Conservation (phyloP, 2,113 vertebrate genomes). For the Cyprinodon brontotheroides region DNA sequence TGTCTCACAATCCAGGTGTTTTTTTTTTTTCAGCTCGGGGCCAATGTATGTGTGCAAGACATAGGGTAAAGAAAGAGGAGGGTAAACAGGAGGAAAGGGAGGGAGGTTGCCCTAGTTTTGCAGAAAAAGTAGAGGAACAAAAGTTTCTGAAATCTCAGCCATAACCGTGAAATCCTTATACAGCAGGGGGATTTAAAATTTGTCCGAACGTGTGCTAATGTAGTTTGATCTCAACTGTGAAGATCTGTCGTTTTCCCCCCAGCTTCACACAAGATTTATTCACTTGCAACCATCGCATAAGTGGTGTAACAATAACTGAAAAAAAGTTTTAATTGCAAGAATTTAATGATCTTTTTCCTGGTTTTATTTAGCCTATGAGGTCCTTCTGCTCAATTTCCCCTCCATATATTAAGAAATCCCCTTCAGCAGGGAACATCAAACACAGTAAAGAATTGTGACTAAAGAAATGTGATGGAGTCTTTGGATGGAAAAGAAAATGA, state of each 20-base stretch:
- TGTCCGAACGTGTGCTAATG: neutral
- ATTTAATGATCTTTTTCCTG: slow-evolving; percentile 48
- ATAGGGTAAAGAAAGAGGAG: neutral
- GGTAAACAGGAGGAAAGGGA: slow-evolving; percentile 6
- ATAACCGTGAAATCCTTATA: slow-evolving; percentile 55
- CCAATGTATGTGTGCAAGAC: slow-evolving; percentile 51
- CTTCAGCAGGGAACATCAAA: slow-evolving; percentile 58
- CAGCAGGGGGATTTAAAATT: slow-evolving; percentile 10
- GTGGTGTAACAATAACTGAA: slow-evolving; percentile 44
- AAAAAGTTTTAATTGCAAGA: slow-evolving; percentile 28
- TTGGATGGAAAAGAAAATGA: slow-evolving; percentile 44
- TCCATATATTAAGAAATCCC: slow-evolving; percentile 41
- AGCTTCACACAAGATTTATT: slow-evolving; percentile 19
- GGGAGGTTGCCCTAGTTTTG: slow-evolving; percentile 67
- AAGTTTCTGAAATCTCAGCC: slow-evolving; percentile 60
- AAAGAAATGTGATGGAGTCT: slow-evolving; percentile 35
- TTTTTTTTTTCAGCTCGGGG: slow-evolving; percentile 64
- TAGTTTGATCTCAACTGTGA: slow-evolving; percentile 45
- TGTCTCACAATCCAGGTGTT: slow-evolving; percentile 69
- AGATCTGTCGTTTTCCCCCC: slow-evolving; percentile 16
- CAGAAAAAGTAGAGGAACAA: slow-evolving; percentile 55
- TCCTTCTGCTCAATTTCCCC: slow-evolving; percentile 35
- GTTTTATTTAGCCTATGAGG: slow-evolving; percentile 46
- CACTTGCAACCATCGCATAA: slow-evolving; percentile 14
- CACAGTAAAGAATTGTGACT: slow-evolving; percentile 20